A percentile compares a stretch with the other conserved stretches of the same genome.
phyloP scores from a whole-genome alignment of 2,113 vertebrate genomes.

The Stegastes partitus region DNA sequence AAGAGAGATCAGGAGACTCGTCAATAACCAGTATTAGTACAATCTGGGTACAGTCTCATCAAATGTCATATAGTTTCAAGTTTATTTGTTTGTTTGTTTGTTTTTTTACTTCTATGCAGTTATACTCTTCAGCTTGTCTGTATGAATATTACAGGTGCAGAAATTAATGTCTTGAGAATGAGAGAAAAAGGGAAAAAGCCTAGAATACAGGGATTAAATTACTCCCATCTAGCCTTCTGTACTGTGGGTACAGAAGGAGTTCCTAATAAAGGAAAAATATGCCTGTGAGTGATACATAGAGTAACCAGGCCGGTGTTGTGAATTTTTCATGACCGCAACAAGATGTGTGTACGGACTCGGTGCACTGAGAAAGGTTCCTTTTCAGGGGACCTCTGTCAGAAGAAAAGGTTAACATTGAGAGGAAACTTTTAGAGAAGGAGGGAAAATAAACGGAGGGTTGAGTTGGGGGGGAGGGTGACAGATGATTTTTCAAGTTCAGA shows the following conservation, averaged over 20 bases:
- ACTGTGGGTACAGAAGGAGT: conserved; percentile 25
- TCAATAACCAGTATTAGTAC: conserved; percentile 4
- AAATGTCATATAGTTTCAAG: background rate
- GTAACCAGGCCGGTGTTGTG: conserved; percentile 51
- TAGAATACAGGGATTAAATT: background rate
- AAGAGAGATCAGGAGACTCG: conserved; percentile 18
- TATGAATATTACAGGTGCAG: background rate
- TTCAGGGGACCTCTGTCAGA: conserved; percentile 31
- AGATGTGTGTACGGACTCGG: conserved; percentile 36
- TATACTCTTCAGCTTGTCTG: background rate
- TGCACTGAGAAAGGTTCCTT: conserved; percentile 47
- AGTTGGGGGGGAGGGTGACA: conserved; percentile 9
- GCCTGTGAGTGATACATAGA: conserved; percentile 47
- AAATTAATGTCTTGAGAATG: conserved; percentile 13
- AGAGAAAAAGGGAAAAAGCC: conserved; percentile 13
- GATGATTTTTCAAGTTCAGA: conserved; percentile 67
- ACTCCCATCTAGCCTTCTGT: conserved; percentile 40
- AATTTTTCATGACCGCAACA: conserved; percentile 46
- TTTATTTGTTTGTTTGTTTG: no score
- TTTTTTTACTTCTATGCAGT: no score
- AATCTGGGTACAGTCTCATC: background rate
- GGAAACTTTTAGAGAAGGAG: conserved; percentile 35
- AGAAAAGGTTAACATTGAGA: background rate
- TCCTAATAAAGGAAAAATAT: conserved; percentile 71
- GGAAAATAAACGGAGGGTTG: conserved; percentile 47